A percentile compares a stretch with the other conserved stretches of the same genome.
phyloP scores from a whole-genome alignment of 2,113 vertebrate species.

The Atherinomorus stipes region DNA sequence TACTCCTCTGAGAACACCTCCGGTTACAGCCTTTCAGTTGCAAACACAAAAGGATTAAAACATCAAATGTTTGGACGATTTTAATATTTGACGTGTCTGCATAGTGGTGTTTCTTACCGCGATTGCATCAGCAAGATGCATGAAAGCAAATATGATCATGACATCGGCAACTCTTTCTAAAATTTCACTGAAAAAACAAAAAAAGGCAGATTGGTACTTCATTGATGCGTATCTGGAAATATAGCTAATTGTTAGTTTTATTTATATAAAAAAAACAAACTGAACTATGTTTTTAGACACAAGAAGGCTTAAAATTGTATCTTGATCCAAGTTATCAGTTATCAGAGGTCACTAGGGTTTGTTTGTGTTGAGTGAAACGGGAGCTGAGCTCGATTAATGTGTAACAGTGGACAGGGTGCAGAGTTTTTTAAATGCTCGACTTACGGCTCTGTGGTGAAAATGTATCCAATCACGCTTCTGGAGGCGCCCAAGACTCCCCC shows the following conservation, averaged over 20 bases:
- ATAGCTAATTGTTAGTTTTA: too few relatives aligned
- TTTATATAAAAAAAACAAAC: too few relatives aligned
- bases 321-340: not conserved
- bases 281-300: not conserved
- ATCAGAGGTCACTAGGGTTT: not conserved
- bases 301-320: not conserved
- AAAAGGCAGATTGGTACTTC: not conserved
- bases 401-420: not conserved
- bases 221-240: not conserved
- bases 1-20: constrained; percentile 86
- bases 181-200: constrained; percentile 71
- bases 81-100: not conserved
- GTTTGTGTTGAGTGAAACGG: not conserved
- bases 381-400: constrained; percentile 4
- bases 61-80: not conserved
- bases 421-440: constrained; percentile 50
- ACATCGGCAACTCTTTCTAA: constrained; percentile 69
- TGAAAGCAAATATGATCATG: constrained; percentile 71
- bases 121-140: constrained; percentile 72
- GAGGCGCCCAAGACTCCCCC: constrained; percentile 63
- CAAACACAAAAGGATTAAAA: constrained; percentile 12
- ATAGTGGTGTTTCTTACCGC: constrained; percentile 66
- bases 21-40: constrained; percentile 76
- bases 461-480: constrained; percentile 84
- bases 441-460: constrained; percentile 90